Base-by-base conservation (phyloP, 2,797 vertebrate species). In the Salarias fasciatus region DNA sequence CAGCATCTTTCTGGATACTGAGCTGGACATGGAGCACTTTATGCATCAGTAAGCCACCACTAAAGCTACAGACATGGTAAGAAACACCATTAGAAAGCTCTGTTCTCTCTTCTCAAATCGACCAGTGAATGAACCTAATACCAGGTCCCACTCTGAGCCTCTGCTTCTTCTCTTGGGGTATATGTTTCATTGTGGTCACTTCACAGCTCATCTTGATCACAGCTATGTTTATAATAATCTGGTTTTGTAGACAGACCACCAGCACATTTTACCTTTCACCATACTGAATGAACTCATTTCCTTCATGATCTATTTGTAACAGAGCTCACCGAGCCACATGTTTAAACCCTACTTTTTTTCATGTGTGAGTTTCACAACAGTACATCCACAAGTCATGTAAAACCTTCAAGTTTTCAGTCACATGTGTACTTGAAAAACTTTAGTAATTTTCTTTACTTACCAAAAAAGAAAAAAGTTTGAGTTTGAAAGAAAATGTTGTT, bases 51-150 rank as follows among this genome's bases (percentile, higher is more conserved):
- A 50, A 64, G 51, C 10, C 68, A 31, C n/a, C 67, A 43, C 63
- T 46, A 28, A 77, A 41, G 43, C 13, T 53, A 71, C 53, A 72
- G 78, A 71, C 2, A 91, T 89, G 89, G 89, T 91, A 83, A 84
- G 88, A 51, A 6, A 42, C 33, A 52, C 9, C 9, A 52, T 55
- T 37, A n/a, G 29, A n/a, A 31, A 2, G 13, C 1, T 30, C 12
- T 18, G 11, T 29, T 5, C 4, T 42, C 4, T 47, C 40, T 46
- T 43, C 12, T 10, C 10, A 15, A 4, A 11, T 36, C 1, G 24
- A 11, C 14, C 6, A 11, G 1, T 15, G 2, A 52, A 8, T 45
- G 9, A 5, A 56, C 10, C 33, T 9, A 9, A 24, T 18, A 29
- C 10, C 11, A 36, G 4, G 15, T 40, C 11, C 15, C 45, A n/a